phyloP scores from a whole-genome alignment of 2,888 invertebrate species.

The Anoncus sp. region DNA sequence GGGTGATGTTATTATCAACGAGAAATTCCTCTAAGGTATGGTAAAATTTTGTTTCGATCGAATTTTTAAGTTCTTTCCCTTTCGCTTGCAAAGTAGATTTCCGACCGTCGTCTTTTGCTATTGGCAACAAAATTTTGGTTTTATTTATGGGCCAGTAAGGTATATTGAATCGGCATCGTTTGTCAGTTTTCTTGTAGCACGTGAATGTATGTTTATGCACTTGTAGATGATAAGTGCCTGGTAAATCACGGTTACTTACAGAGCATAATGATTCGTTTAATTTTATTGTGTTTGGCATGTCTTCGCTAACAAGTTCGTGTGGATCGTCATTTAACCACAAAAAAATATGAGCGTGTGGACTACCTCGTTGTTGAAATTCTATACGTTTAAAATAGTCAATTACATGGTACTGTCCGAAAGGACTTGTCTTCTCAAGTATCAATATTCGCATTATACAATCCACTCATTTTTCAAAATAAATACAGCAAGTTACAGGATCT shows the following conservation, averaged over 20 bases:
- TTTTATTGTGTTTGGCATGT: no score
- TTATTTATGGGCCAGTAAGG: no score
- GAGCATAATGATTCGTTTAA: no score
- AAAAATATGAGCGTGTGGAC: constrained; percentile 80
- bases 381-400: constrained; percentile 75
- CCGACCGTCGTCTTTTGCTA: constrained; percentile 31
- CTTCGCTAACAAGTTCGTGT: no score
- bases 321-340: constrained; percentile 80
- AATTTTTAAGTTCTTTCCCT: no score
- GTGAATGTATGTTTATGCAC: constrained; percentile 50
- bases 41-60: no score
- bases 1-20: no score
- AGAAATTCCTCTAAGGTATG: constrained; percentile 59
- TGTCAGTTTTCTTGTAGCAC: constrained; percentile 71
- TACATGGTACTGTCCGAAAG: constrained; percentile 66
- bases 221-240: no score
- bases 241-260: no score
- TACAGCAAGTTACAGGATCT: constrained; percentile 73
- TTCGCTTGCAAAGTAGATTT: no score
- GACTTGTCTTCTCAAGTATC: constrained; percentile 73
- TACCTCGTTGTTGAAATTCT: constrained; percentile 80
- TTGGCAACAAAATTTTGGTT: background rate
- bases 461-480: constrained; percentile 79
- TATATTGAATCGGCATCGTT: no score
- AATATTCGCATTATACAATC: constrained; percentile 72